These are phyloP conservation scores for Wiebesia pumilae DNA, from an alignment of 1,140 invertebrate species.

Conservation along the genomic window DNA sequence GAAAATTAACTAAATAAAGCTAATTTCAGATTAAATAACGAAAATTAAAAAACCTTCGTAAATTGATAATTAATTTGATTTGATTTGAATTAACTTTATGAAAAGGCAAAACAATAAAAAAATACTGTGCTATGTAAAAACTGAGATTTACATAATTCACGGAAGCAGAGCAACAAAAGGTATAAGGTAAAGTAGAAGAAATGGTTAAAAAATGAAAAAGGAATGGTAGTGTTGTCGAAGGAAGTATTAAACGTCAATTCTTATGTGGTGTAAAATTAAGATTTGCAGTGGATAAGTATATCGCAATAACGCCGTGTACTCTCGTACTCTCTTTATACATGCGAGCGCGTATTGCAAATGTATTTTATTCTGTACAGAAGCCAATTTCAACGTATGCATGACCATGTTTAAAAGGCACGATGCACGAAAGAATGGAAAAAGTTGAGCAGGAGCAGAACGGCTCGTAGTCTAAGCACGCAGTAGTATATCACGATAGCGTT, in stretches of 20 bases:
- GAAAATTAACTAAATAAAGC: too few relatives aligned
- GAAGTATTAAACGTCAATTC: neutral
- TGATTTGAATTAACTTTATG: too few relatives aligned
- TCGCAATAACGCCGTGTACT: neutral
- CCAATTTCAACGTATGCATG: too few relatives aligned
- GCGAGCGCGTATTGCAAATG: constrained; percentile 2
- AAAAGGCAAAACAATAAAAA: too few relatives aligned
- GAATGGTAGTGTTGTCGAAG: neutral
- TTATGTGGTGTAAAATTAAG: constrained; percentile 24
- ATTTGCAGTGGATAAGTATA: constrained; percentile 43
- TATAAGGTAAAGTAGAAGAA: too few relatives aligned
- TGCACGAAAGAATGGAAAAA: constrained; percentile 35
- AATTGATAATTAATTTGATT: too few relatives aligned
- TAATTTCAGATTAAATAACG: too few relatives aligned
- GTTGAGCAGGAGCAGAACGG: constrained; percentile 19
- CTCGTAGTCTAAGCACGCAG: constrained; percentile 47
- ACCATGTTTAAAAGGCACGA: neutral
- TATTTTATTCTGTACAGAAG: constrained; percentile 4
- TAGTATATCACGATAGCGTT: constrained; percentile 63
- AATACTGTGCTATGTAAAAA: too few relatives aligned
- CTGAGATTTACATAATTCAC: too few relatives aligned
- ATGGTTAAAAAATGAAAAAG: neutral
- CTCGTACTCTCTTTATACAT: neutral
- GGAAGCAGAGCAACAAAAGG: too few relatives aligned
- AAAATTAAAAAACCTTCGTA: too few relatives aligned